Evolutionary conservation across 2,797 vertebrate genomes (phyloP).

Genomic region (Paedocypris micromegethes): DNA sequence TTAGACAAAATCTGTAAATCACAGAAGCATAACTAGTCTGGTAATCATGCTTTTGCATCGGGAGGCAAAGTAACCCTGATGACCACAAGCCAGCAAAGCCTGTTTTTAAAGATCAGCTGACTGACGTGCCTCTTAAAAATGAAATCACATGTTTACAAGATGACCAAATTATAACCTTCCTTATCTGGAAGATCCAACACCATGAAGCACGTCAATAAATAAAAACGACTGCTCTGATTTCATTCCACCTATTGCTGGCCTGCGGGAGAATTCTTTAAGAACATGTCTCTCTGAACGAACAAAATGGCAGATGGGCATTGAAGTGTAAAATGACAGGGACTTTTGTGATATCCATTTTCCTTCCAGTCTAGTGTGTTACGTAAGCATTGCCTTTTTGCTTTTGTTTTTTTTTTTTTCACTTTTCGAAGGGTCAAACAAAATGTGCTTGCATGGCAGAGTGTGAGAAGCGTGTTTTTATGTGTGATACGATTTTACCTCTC

Average conservation of each 20-base stretch:
- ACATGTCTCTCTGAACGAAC: neutral
- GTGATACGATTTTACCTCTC: slow-evolving; percentile 75
- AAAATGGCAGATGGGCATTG: slow-evolving; percentile 1
- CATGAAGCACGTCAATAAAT: neutral
- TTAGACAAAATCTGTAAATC: neutral
- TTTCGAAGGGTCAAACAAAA: neutral
- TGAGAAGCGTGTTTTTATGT: too few species aligned
- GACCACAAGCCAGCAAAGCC: neutral
- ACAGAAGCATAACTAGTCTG: neutral
- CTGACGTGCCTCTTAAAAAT: neutral
- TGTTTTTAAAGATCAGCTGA: slow-evolving; percentile 5
- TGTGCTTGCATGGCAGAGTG: neutral
- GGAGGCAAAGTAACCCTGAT: neutral
- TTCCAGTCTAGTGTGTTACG: neutral
- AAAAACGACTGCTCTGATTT: slow-evolving; percentile 12
- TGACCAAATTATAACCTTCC: too few species aligned
- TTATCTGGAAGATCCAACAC: slow-evolving; percentile 14
- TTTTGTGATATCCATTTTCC: neutral
- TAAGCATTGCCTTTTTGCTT: neutral
- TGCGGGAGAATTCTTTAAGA: slow-evolving; percentile 4
- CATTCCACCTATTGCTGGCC: neutral
- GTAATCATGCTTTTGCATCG: neutral
- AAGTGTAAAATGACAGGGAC: slow-evolving; percentile 2
- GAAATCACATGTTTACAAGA: neutral
- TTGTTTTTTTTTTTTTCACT: neutral